Evolutionary conservation across 2,888 invertebrate genomes (phyloP).

Genomic region (Ormyrus labotus): DNA sequence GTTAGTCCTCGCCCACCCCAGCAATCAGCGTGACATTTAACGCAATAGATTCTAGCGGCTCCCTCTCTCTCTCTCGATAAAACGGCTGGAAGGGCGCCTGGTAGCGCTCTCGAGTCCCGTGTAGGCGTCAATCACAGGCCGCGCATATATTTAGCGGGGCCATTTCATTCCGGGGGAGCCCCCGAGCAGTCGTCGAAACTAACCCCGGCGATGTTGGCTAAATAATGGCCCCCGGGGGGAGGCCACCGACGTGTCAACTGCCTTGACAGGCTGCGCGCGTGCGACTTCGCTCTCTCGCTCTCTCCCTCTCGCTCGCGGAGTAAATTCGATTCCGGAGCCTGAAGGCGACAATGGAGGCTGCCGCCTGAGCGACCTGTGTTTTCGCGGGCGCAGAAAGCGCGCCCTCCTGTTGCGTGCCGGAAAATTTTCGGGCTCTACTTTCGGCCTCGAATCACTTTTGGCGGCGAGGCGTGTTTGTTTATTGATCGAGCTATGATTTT

Average conservation of each 20-base stretch:
- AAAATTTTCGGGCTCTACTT: too few relatives aligned
- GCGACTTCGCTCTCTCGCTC: conserved; percentile 63
- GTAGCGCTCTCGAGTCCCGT: conserved; percentile 58
- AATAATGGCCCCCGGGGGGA: conserved; percentile 73
- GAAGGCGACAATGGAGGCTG: conserved; percentile 26
- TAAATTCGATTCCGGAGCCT: conserved; percentile 61
- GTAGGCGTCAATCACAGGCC: conserved; percentile 76
- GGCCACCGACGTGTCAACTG: conserved; percentile 73
- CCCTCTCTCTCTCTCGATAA: conserved; percentile 6
- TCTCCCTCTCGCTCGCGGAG: conserved; percentile 43
- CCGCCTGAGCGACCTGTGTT: background rate
- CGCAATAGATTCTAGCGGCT: conserved; percentile 22
- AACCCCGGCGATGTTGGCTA: conserved; percentile 68
- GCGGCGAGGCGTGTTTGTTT: background rate
- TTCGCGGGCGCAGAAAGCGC: background rate
- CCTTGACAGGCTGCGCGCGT: conserved; percentile 68
- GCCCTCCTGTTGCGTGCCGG: conserved; percentile 40
- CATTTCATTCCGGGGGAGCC: conserved; percentile 5
- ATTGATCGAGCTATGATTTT: too few relatives aligned
- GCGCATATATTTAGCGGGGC: conserved; percentile 72
- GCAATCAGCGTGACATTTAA: conserved; percentile 44
- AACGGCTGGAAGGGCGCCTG: background rate
- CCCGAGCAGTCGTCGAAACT: conserved; percentile 50
- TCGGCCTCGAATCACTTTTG: background rate
- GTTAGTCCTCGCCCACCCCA: conserved; percentile 7